phyloP scores from a whole-genome alignment of 2,888 invertebrate genomes.

The Fabriciana adippe region DNA sequence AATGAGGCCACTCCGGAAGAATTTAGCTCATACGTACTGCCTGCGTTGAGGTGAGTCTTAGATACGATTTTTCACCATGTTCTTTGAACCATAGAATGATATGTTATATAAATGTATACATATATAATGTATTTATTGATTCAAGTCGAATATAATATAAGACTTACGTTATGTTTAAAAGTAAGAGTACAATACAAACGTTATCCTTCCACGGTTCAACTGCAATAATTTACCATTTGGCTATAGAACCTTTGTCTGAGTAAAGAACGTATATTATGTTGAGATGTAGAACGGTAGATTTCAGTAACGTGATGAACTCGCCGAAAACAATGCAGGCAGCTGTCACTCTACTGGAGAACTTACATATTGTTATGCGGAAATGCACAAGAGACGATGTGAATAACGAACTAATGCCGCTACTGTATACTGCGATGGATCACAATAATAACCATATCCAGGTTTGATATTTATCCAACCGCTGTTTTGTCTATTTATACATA shows the following conservation, averaged over 20 bases:
- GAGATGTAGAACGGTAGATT: constrained; percentile 44
- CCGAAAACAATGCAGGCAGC: constrained; percentile 93
- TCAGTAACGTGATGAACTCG: constrained; percentile 87
- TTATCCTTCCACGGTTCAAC: not conserved
- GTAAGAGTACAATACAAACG: too few species aligned
- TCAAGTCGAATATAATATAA: not conserved
- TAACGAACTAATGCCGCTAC: constrained; percentile 91
- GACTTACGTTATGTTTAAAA: not conserved
- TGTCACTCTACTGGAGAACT: constrained; percentile 93
- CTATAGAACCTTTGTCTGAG: not conserved
- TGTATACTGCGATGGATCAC: constrained; percentile 93
- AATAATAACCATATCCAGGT: constrained; percentile 96
- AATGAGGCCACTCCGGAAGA: constrained; percentile 90
- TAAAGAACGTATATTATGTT: constrained; percentile 24
- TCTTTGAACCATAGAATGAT: too few species aligned
- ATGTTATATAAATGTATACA: too few species aligned
- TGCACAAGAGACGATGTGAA: constrained; percentile 90
- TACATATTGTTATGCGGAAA: constrained; percentile 94
- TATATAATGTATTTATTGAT: too few species aligned
- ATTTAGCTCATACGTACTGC: constrained; percentile 90
- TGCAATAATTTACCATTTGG: not conserved
- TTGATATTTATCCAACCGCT: constrained; percentile 27
- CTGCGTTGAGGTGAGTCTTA: constrained; percentile 88
- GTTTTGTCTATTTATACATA: too few species aligned
- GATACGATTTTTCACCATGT: too few species aligned